These are phyloP conservation scores for Acyrthosiphon pisum DNA, from an alignment of 1,140 invertebrate species.

Conservation along the genomic window DNA sequence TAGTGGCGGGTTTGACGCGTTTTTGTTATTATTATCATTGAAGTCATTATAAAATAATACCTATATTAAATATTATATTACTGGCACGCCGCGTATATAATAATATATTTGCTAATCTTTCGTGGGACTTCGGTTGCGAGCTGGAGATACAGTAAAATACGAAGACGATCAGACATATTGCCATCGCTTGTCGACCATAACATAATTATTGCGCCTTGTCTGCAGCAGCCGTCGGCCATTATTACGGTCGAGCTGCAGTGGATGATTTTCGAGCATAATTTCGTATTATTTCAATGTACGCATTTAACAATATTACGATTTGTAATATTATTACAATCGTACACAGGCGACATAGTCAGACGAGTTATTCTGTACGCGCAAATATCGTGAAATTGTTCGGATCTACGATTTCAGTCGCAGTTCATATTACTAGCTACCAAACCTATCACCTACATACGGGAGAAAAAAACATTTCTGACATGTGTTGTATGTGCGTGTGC, in stretches of 20 bases:
- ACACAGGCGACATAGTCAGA: neutral
- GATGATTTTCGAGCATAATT: neutral
- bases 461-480: neutral
- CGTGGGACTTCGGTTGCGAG: too few relatives aligned
- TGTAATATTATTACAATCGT: too few relatives aligned
- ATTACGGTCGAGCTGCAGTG: neutral
- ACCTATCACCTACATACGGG: neutral
- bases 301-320: neutral
- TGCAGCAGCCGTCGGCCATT: neutral
- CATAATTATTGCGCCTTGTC: too few relatives aligned
- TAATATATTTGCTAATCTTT: neutral
- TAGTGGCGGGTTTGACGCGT: neutral
- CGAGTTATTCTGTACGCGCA: neutral
- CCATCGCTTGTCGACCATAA: too few relatives aligned
- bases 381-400: neutral
- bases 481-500: neutral
- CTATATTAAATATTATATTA: neutral
- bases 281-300: neutral
- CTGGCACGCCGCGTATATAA: neutral
- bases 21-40: neutral
- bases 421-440: neutral
- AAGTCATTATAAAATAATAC: neutral
- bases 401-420: neutral
- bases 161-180: neutral
- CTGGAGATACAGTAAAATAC: too few relatives aligned